Base-by-base conservation (phyloP, 2,113 vertebrate genomes). In the Dasyprocta punctata region DNA sequence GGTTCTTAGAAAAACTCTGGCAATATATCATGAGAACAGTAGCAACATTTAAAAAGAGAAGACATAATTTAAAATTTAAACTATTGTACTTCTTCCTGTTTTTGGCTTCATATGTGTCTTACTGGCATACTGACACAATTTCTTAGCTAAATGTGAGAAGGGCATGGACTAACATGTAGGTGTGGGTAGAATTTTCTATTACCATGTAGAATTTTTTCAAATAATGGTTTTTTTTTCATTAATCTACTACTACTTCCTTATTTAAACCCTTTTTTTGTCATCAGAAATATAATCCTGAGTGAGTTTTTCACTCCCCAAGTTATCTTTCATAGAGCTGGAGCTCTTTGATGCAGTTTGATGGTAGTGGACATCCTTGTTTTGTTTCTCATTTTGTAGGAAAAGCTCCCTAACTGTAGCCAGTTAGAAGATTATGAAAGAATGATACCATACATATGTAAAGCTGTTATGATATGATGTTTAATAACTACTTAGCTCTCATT, bases 401-500 rank as follows among this genome's bases (percentile, higher is more conserved):
- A n/a, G n/a, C n/a, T n/a, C n/a, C n/a, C n/a, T n/a, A n/a, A n/a
- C n/a, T n/a, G n/a, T n/a, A n/a, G n/a, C n/a, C n/a, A n/a, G n/a
- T n/a, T 16, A 54, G 2, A 56, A 9, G 47, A 89, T 65, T 92
- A 44, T 94, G 54, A 91, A 88, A 83, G 28, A 78, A 86, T 60
- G 30, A 85, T 77, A 20, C 24, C 77, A 3, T 75, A 7, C 77
- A 3, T 75, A 7, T 56, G 3, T 82, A 60, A 86, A 96, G 5
- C 22, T 92, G 5, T 78, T 78, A 80, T 47, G 61, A 36, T 49
- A 63, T 65, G 8, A 22, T 56, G 4, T 4, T 77, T 17, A 93
- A 20, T 93, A 78, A 52, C 65, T 75, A 20, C n/a, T 96, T n/a
- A 90, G 28, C 63, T 93, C 61, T 92, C 78, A 77, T 71, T 56